phyloP scores from a whole-genome alignment of 2,888 invertebrate species.

The Orthosia gracilis region DNA sequence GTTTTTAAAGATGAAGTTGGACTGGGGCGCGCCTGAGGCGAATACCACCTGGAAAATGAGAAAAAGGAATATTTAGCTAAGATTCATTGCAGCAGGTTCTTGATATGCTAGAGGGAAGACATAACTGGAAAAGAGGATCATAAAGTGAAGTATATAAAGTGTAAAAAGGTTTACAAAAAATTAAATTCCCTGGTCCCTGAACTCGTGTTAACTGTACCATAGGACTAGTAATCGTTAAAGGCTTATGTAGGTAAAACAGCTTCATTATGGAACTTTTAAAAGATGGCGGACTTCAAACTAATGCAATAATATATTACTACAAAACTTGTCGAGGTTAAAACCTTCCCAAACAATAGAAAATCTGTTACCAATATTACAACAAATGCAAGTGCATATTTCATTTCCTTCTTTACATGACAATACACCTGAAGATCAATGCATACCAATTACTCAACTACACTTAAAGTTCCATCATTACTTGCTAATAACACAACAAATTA shows the following conservation, averaged over 20 bases:
- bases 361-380: not conserved
- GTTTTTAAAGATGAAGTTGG: constrained; percentile 77
- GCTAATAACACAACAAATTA: constrained; percentile 41
- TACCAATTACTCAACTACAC: not conserved
- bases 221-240: too few species aligned
- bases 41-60: constrained; percentile 75
- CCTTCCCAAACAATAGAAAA: constrained; percentile 1
- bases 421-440: not conserved
- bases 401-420: constrained; percentile 9
- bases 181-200: too few species aligned
- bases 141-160: too few species aligned
- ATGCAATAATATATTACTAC: not conserved
- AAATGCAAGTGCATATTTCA: not conserved
- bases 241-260: too few species aligned
- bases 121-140: not conserved
- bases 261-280: not conserved
- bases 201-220: too few species aligned
- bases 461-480: constrained; percentile 10
- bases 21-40: constrained; percentile 76
- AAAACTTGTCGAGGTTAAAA: not conserved
- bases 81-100: not conserved
- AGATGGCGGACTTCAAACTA: too few species aligned
- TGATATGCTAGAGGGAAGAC: not conserved
- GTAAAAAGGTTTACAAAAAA: too few species aligned
- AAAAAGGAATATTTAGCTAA: not conserved